Conservation (phyloP, 2,888 invertebrate species). For the Altica lythri region DNA sequence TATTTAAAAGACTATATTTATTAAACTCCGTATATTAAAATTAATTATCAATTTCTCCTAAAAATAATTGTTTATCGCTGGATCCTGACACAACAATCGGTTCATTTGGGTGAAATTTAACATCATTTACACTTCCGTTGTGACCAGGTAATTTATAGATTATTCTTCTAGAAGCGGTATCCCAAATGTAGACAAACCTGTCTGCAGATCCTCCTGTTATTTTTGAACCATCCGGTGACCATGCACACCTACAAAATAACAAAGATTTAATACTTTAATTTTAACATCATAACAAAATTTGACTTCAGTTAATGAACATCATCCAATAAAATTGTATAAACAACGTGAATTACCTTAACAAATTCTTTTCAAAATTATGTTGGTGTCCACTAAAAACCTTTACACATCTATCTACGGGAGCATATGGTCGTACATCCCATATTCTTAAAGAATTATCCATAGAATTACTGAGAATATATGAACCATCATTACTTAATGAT, state of each 20-base stretch:
- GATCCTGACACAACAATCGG: conserved; percentile 92
- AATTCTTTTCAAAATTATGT: conserved; percentile 97
- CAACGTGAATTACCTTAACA: conserved; percentile 79
- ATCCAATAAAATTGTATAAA: not conserved
- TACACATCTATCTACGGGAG: conserved; percentile 89
- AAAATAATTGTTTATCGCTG: conserved; percentile 93
- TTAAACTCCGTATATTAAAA: too few relatives aligned
- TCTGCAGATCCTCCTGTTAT: conserved; percentile 89
- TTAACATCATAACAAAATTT: too few relatives aligned
- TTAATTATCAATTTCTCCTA: conserved; percentile 86
- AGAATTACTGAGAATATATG: conserved; percentile 90
- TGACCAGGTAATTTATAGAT: conserved; percentile 98
- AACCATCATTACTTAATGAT: conserved; percentile 81
- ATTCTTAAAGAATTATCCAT: conserved; percentile 96
- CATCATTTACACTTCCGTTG: conserved; percentile 95
- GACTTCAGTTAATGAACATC: too few relatives aligned
- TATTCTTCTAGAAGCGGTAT: conserved; percentile 88
- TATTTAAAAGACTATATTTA: too few relatives aligned
- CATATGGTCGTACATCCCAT: conserved; percentile 97
- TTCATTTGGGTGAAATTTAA: conserved; percentile 93
- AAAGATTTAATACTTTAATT: conserved; percentile 47
- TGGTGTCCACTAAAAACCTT: conserved; percentile 83
- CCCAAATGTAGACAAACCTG: conserved; percentile 96
- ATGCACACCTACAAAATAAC: conserved; percentile 57
- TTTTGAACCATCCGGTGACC: conserved; percentile 43